Evolutionary conservation across 2,113 vertebrate species (phyloP).

Genomic region (Siphamia tubifer): DNA sequence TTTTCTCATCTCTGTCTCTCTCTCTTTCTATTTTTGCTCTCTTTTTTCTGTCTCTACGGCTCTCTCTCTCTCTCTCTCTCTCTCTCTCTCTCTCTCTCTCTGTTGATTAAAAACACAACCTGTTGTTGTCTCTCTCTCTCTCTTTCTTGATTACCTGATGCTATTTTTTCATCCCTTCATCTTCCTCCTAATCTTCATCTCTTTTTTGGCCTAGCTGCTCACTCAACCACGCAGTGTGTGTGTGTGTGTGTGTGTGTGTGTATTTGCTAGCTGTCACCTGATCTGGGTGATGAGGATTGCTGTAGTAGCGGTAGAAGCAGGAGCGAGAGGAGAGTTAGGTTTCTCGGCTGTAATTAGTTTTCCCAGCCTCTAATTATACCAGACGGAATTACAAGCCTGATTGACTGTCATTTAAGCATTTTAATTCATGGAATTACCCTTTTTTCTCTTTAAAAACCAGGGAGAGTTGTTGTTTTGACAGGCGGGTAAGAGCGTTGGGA

Average conservation of each 20-base stretch:
- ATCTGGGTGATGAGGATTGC: conserved; percentile 83
- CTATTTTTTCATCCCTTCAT: conserved; percentile 63
- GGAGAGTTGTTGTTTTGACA: conserved; percentile 72
- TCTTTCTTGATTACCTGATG: conserved; percentile 72
- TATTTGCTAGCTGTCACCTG: conserved; percentile 83
- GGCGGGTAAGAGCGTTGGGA: conserved; percentile 55
- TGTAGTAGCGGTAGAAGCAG: conserved; percentile 76
- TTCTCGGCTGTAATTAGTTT: conserved; percentile 90
- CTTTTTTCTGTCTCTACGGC: conserved; percentile 2
- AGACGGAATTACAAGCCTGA: conserved; percentile 85
- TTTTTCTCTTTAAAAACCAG: conserved; percentile 64
- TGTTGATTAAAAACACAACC: conserved; percentile 74
- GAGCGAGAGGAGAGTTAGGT: conserved; percentile 80
- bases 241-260: not conserved
- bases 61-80: conserved; percentile 18
- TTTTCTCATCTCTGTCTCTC: conserved; percentile 6
- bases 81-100: conserved; percentile 13
- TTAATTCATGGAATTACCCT: conserved; percentile 77
- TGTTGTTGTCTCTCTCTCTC: conserved; percentile 73
- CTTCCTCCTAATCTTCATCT: conserved; percentile 58
- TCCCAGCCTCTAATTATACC: conserved; percentile 86
- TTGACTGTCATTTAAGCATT: conserved; percentile 87
- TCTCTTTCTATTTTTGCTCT: conserved; percentile 46
- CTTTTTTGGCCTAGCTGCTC: conserved; percentile 58
- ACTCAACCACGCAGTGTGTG: conserved; percentile 45